Base-by-base conservation (phyloP, 2,113 vertebrate species). In the Rhinoderma darwinii region DNA sequence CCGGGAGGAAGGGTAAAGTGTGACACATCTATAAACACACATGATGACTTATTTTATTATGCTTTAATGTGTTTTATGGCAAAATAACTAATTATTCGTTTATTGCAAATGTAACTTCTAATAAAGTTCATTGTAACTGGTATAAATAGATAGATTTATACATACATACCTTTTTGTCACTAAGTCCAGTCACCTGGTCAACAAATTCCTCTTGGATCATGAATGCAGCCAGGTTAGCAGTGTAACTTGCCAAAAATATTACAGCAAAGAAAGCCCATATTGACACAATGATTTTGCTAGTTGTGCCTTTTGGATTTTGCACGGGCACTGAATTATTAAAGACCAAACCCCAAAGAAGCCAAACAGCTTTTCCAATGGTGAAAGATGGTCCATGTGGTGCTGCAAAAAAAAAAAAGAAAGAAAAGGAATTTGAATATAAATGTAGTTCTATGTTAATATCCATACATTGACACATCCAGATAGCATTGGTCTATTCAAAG, bases 131-230 rank as follows among this genome's bases (percentile, higher is more conserved):
- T n/a, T n/a, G n/a, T n/a, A n/a, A 15, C 4, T 20, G 50, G 10
- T 17, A 51, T 66, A 17, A 35, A 20, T 37, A 20, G n/a, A 43
- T 25, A 43, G 0, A 41, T 43, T 37, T 41, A 25, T 50, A 32
- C 14, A 47, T 54, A 78, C 79, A 85, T 92, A 99, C 98, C 97
- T 99, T 99, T 86, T 98, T 99, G 92, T 99, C 98, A 37, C 97
- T 99, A 72, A 99, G 96, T 18, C 98, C 98, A 0, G 98, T 99
- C 91, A 99, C 98, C 89, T 99, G 98, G 92, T 99, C 98, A 10
- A 99, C 97, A 90, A 99, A 99, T 88, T 99, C 98, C 88, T 99
- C 98, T 89, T 99, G 98, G 90, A 99, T 99, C 98, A 99, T 99
- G 90, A 99, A 99, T 82, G 98, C 98, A 30, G 98, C 98, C 93